Conservation (phyloP, 35 echinoderm and acorn worm genomes). For the Stichopus chloronotus region DNA sequence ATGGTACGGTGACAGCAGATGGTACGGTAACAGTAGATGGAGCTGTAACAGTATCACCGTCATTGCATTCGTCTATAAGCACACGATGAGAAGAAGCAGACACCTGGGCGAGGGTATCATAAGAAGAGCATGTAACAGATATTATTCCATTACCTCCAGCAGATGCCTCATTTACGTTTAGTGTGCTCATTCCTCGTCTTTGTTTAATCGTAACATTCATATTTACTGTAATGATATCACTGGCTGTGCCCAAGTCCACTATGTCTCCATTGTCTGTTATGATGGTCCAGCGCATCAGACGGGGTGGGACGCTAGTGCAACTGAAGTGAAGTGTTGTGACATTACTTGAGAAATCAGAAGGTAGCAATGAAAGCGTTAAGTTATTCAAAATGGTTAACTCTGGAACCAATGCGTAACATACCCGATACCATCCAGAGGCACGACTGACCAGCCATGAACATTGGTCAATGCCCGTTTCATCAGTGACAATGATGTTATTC, state of each 20-base stretch:
- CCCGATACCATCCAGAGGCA: too few relatives aligned
- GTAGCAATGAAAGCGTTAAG: too few relatives aligned
- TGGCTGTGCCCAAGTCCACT: not conserved
- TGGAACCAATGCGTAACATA: too few relatives aligned
- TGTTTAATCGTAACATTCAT: slow-evolving; percentile 16
- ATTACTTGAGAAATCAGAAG: not conserved
- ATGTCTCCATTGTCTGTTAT: slow-evolving; percentile 16
- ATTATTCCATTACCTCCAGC: not conserved
- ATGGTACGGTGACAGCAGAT: not conserved
- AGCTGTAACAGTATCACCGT: not conserved
- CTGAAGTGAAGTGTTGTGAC: not conserved
- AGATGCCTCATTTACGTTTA: not conserved
- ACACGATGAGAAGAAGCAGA: not conserved
- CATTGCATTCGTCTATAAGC: not conserved
- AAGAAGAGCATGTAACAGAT: not conserved
- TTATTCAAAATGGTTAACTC: too few relatives aligned
- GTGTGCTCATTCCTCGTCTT: not conserved
- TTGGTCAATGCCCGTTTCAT: too few relatives aligned
- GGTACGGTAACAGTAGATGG: not conserved
- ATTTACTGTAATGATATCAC: not conserved
- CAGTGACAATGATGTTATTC: too few relatives aligned
- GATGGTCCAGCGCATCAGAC: slow-evolving; percentile 32
- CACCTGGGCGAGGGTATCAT: not conserved
- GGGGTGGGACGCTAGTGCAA: not conserved
- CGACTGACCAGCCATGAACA: too few relatives aligned